These are phyloP conservation scores for Eonycteris spelaea DNA, from an alignment of 2,113 vertebrate species.

Conservation along the genomic window DNA sequence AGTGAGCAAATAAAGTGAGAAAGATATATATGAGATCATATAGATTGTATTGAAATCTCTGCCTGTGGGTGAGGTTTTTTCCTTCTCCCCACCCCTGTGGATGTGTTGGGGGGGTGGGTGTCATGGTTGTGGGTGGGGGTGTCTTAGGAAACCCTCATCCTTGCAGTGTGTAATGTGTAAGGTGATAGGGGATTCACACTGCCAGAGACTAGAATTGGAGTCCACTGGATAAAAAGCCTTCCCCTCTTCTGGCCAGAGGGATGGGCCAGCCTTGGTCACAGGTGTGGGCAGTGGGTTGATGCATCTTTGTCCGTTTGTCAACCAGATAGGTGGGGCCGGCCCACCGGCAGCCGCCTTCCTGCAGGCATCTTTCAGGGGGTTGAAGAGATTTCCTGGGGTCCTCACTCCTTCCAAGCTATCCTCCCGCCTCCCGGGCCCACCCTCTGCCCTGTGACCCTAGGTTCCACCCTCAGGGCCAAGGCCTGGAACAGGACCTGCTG, in stretches of 20 bases:
- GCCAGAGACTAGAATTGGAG: background rate
- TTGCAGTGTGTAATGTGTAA: background rate
- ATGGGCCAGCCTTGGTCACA: background rate
- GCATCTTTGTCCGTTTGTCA: background rate
- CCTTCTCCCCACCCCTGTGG: background rate
- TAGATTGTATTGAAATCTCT: slow-evolving; percentile 82
- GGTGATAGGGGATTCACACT: background rate
- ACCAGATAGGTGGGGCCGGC: accelerated
- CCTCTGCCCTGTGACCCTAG: background rate
- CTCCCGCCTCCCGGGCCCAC: background rate
- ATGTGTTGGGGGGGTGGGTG: background rate
- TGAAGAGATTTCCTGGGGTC: background rate
- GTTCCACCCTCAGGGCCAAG: background rate
- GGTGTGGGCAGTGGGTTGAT: accelerated
- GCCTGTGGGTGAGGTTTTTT: slow-evolving; percentile 56
- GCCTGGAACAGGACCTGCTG: too few species aligned
- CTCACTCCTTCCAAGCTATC: background rate
- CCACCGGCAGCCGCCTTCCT: background rate
- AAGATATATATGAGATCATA: slow-evolving; percentile 83
- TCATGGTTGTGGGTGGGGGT: background rate
- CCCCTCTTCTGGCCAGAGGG: background rate
- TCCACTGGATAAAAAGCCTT: background rate
- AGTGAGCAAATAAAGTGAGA: slow-evolving; percentile 82
- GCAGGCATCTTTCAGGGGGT: background rate
- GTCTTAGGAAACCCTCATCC: background rate